Conservation (phyloP, 2,888 invertebrate species). For the Fragum fragum region DNA sequence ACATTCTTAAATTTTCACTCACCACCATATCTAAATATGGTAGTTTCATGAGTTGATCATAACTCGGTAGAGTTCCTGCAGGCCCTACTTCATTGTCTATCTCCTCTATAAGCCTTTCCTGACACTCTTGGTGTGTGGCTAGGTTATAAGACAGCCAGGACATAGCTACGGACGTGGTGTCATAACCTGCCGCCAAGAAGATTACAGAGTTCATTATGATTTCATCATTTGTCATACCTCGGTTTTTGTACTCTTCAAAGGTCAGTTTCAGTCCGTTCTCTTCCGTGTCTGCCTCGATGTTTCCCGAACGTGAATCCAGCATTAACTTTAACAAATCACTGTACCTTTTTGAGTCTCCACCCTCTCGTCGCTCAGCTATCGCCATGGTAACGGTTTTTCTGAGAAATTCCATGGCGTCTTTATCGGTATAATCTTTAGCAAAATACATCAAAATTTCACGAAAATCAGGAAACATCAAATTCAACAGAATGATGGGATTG, state of each 20-base stretch:
- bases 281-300: background rate
- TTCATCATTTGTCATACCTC: conserved; percentile 72
- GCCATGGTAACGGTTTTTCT: conserved; percentile 43
- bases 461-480: conserved; percentile 55
- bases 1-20: conserved; percentile 55
- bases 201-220: conserved; percentile 83
- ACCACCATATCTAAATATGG: conserved; percentile 61
- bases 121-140: conserved; percentile 86
- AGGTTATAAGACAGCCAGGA: conserved; percentile 86
- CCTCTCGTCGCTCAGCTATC: conserved; percentile 45
- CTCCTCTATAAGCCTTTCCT: conserved; percentile 77
- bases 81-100: conserved; percentile 53
- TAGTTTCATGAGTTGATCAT: conserved; percentile 55
- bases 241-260: conserved; percentile 45
- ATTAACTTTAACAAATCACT: conserved; percentile 50
- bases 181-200: conserved; percentile 88
- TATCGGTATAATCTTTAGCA: conserved; percentile 33
- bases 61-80: conserved; percentile 31
- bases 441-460: conserved; percentile 31
- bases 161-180: conserved; percentile 87
- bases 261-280: conserved; percentile 26
- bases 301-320: conserved; percentile 39
- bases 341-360: background rate
- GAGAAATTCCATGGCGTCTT: conserved; percentile 48
- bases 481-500: conserved; percentile 38